Evolutionary conservation across 2,888 invertebrate genomes (phyloP), one percentile per base, ranked within the genome.

Genomic region (Epiblema foenella): DNA sequence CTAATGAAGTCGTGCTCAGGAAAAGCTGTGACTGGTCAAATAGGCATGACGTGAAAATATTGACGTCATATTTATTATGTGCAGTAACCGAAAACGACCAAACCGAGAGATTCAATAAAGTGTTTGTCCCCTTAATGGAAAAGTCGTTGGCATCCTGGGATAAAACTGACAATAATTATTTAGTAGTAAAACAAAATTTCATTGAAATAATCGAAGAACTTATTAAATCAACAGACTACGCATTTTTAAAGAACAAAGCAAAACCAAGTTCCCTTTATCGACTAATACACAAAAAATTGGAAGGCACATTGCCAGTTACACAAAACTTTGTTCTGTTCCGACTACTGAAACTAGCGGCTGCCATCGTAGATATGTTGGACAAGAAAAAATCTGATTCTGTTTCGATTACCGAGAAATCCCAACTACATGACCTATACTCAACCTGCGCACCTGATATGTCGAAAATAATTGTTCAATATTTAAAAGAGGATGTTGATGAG

Each of bases 41-140:
- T n/a, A 65, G 54, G 15, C n/a, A 54, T 10, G 70, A 66, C 15
- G 37, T 66, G 46, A 59, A 56, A 52, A 51, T 80, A 37, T 67
- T 84, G n/a, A 69, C 78, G 12, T 72, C 79, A 39, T 86, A 79
- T 73, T 56, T 85, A 29, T 63, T 85, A 49, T 74, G 75, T 42
- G 76, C 79, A 17, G 77, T 77, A 72, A 78, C 79, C 51, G 81
- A 81, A 52, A 76, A 77, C 17, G 74, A 75, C 2, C 86, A 86
- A 68, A 74, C 75, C 10, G 58, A 69, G 29, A 77, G 80, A 67
- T 86, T 75, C 62, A 75, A 77, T 24, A 76, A 64, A 54, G 72
- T 81, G 20, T 56, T 86, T n/a, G 68, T 69, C 12, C 82, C 83
- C 29, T 67, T 79, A 9, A 65, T 86, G 42, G 80, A 83, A n/a